phyloP scores from a whole-genome alignment of 2,797 vertebrate genomes.

The Aulostomus chinensis region DNA sequence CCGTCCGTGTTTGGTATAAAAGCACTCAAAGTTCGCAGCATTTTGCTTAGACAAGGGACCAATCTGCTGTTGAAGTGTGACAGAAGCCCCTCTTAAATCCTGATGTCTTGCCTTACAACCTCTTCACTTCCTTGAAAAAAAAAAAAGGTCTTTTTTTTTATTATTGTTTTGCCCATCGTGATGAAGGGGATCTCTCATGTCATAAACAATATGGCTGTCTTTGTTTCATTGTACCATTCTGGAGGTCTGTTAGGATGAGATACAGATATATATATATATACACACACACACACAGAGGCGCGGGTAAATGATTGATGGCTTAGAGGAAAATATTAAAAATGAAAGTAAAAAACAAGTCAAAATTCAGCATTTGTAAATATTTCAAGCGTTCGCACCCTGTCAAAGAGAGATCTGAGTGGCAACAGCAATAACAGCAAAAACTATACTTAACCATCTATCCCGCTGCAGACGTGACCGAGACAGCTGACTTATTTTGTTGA shows the following conservation, averaged over 20 bases:
- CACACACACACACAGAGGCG: too few species aligned
- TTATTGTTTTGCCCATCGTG: constrained; percentile 61
- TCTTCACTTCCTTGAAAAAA: constrained; percentile 50
- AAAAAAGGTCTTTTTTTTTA: constrained; percentile 34
- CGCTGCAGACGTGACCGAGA: constrained; percentile 41
- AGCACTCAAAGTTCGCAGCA: constrained; percentile 45
- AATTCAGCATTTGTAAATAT: constrained; percentile 72
- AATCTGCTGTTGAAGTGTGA: constrained; percentile 44
- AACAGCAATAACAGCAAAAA: constrained; percentile 58
- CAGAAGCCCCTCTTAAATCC: constrained; percentile 28
- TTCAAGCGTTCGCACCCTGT: constrained; percentile 62
- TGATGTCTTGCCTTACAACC: constrained; percentile 43
- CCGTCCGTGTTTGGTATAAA: constrained; percentile 45
- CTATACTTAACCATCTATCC: too few species aligned
- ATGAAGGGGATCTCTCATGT: constrained; percentile 71
- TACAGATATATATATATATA: too few species aligned
- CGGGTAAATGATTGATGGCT: constrained; percentile 64
- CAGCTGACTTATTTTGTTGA: constrained; percentile 35
- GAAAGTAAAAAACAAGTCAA: constrained; percentile 41
- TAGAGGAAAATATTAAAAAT: constrained; percentile 59
- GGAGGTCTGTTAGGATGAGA: constrained; percentile 57
- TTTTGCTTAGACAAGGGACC: constrained; percentile 40
- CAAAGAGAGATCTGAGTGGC: constrained; percentile 64
- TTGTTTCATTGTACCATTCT: constrained; percentile 67
- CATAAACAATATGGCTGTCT: constrained; percentile 61